A percentile compares a stretch with the other conserved stretches of the same genome.
phyloP scores from a whole-genome alignment of 2,113 vertebrate species.

The Holacanthus passer region DNA sequence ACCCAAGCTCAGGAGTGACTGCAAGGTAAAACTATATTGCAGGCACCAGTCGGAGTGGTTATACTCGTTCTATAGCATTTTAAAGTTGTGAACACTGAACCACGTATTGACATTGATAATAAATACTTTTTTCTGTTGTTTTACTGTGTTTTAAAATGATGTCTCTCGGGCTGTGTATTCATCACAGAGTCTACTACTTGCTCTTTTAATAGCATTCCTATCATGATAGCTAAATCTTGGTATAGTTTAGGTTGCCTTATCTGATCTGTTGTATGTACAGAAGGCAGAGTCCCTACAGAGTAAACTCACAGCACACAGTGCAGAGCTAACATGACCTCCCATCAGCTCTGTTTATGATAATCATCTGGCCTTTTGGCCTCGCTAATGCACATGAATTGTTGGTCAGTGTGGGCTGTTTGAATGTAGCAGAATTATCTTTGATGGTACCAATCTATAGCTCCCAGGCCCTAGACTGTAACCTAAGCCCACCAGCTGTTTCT shows the following conservation, averaged over 20 bases:
- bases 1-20: slow-evolving; percentile 14
- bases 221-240: background rate
- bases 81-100: background rate
- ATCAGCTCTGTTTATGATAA: slow-evolving; percentile 50
- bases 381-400: slow-evolving; percentile 56
- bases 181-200: background rate
- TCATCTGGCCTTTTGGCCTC: slow-evolving; percentile 50
- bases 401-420: slow-evolving; percentile 51
- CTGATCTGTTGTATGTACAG: slow-evolving; percentile 11
- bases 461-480: slow-evolving; percentile 45
- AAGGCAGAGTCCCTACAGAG: slow-evolving; percentile 36
- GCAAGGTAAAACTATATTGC: slow-evolving; percentile 19
- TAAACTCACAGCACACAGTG: slow-evolving; percentile 37
- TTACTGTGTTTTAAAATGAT: too few species aligned
- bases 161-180: background rate
- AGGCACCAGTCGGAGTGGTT: slow-evolving; percentile 37
- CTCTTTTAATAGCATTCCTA: background rate
- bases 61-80: slow-evolving; percentile 29
- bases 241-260: slow-evolving; percentile 15
- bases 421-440: slow-evolving; percentile 45
- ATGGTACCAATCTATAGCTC: slow-evolving; percentile 59
- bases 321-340: slow-evolving; percentile 33
- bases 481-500: slow-evolving; percentile 63
- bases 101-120: background rate
- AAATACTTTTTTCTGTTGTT: background rate